Percentiles rank a stretch among this genome's conserved stretches.
phyloP scores from a whole-genome alignment of 2,113 vertebrate species.

The Ivindomyrus marchei region DNA sequence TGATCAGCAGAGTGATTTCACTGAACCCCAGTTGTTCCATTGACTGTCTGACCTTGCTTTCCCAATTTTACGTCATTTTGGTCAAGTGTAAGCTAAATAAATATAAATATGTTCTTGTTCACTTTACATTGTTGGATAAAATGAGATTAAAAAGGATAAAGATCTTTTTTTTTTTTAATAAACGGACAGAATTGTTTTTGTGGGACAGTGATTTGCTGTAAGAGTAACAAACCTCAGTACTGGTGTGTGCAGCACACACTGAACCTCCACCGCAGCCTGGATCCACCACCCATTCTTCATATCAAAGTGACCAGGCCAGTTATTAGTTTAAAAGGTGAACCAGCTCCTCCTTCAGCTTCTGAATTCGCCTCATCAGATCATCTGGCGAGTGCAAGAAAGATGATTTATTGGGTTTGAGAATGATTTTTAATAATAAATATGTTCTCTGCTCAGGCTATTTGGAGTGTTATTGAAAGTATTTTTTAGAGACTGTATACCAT shows the following conservation, averaged over 20 bases:
- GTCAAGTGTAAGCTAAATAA: not conserved
- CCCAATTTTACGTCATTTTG: not conserved
- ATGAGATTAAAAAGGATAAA: not conserved
- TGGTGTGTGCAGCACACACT: not conserved
- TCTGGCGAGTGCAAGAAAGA: constrained; percentile 31
- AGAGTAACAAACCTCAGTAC: not conserved
- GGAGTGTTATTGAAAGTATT: constrained; percentile 25
- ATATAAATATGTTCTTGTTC: not conserved
- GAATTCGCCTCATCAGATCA: constrained; percentile 19
- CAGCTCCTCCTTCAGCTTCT: constrained; percentile 23
- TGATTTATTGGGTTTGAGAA: constrained; percentile 39
- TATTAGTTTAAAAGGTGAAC: constrained; percentile 29
- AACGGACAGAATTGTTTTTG: not conserved
- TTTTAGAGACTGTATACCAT: constrained; percentile 20
- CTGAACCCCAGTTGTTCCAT: not conserved
- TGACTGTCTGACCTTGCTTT: not conserved
- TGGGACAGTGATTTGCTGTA: not conserved
- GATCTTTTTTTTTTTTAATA: not conserved
- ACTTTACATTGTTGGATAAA: not conserved
- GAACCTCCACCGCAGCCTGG: not conserved
- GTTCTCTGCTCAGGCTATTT: constrained; percentile 36
- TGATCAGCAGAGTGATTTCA: not conserved
- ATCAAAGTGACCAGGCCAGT: constrained; percentile 13
- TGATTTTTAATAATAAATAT: constrained; percentile 47
- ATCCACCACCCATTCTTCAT: not conserved